Conservation (phyloP, 2,888 invertebrate species). For the Coelopa pilipes region DNA sequence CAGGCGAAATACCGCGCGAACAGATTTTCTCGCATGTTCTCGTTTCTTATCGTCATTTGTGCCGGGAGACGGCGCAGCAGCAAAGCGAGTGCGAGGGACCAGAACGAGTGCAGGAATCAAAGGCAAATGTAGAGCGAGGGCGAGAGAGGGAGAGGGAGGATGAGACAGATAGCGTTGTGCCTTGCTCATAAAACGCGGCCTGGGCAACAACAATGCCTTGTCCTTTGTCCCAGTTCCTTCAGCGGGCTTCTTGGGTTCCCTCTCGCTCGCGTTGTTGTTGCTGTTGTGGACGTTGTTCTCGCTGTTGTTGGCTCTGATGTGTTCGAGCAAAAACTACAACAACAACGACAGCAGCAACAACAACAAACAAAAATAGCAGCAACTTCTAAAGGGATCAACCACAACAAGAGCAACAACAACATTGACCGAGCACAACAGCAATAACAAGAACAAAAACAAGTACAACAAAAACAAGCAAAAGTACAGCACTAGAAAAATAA, state of each 20-base stretch:
- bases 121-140: too few species aligned
- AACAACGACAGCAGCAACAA: neutral
- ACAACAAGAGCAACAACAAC: neutral
- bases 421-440: neutral
- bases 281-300: neutral
- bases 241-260: neutral
- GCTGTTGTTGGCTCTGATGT: neutral
- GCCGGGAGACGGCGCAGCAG: conserved; percentile 24
- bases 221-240: conserved; percentile 16
- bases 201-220: conserved; percentile 21
- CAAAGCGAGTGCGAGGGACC: neutral
- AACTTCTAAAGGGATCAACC: too few species aligned
- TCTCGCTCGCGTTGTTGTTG: too few species aligned
- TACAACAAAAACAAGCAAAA: neutral
- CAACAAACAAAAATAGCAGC: neutral
- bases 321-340: too few species aligned
- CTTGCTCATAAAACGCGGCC: conserved; percentile 24
- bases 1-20: conserved; percentile 34
- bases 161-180: neutral
- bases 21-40: conserved; percentile 21
- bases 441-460: neutral
- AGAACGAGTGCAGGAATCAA: neutral
- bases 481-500: neutral
- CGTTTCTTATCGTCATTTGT: conserved; percentile 37
- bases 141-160: neutral